These are phyloP conservation scores for Notolepis coatsorum DNA, from an alignment of 2,797 vertebrate species.

Conservation along the genomic window DNA sequence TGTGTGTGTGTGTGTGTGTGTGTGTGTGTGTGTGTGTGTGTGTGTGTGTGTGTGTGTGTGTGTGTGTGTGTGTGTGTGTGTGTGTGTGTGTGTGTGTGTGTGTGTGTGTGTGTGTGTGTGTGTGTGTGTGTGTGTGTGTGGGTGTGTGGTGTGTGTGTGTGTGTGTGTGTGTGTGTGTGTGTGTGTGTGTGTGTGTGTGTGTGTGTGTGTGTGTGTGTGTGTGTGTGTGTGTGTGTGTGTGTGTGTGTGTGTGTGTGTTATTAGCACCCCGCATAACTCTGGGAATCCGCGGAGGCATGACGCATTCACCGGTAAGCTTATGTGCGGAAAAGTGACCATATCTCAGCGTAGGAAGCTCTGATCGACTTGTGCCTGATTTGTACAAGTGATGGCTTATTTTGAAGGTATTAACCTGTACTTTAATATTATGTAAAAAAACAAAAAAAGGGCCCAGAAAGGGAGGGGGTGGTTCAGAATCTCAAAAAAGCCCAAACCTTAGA, in stretches of 20 bases:
- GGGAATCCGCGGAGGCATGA: no score
- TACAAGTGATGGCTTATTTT: no score
- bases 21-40: background rate
- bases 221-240: constrained; percentile 1
- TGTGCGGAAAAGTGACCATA: no score
- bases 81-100: background rate
- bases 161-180: background rate
- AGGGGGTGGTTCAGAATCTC: no score
- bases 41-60: background rate
- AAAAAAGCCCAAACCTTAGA: no score
- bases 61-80: constrained; percentile 1
- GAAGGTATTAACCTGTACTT: no score
- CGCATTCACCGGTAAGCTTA: no score
- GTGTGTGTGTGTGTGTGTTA: background rate
- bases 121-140: constrained; percentile 8
- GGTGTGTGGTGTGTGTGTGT: constrained; percentile 38
- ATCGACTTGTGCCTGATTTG: no score
- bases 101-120: constrained; percentile 7
- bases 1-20: background rate
- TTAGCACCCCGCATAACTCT: no score
- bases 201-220: background rate
- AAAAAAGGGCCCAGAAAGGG: no score
- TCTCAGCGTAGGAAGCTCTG: no score
- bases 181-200: background rate
- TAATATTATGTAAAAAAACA: no score